These are phyloP conservation scores for Drosophila monieri DNA, from an alignment of 2,888 invertebrate genomes.

Conservation along the genomic window DNA sequence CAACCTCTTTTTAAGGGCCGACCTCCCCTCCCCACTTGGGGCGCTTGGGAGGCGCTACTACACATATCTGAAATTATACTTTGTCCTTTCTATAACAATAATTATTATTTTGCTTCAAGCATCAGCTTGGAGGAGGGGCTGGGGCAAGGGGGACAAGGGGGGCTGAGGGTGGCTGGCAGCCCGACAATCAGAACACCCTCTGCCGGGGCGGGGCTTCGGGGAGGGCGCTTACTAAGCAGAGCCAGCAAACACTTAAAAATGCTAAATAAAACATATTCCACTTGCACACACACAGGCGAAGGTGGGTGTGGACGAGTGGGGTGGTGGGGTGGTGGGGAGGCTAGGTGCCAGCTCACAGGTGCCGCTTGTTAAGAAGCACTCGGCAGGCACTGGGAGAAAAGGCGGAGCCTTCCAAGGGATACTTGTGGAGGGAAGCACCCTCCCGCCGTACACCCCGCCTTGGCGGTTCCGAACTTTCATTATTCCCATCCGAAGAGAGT, in stretches of 20 bases:
- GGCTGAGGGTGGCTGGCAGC: slow-evolving; percentile 24
- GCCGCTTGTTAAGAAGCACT: slow-evolving; percentile 73
- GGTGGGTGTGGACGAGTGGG: background rate
- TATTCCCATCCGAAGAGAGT: no score
- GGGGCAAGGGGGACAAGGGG: background rate
- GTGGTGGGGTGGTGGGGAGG: slow-evolving; percentile 11
- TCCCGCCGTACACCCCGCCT: no score
- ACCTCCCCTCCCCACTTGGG: slow-evolving; percentile 8
- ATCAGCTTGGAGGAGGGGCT: slow-evolving; percentile 32
- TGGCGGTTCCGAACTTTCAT: no score
- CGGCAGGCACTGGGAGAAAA: slow-evolving; percentile 6
- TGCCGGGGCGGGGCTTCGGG: slow-evolving; percentile 4
- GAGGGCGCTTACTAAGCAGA: slow-evolving; percentile 35
- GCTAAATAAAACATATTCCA: slow-evolving; percentile 79
- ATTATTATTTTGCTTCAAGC: slow-evolving; percentile 77
- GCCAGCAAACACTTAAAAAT: slow-evolving; percentile 78
- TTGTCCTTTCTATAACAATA: slow-evolving; percentile 79
- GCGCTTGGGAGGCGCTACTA: slow-evolving; percentile 19
- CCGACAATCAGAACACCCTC: slow-evolving; percentile 47
- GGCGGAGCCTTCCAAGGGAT: no score
- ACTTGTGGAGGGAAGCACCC: no score
- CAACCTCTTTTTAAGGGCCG: background rate
- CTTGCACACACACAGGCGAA: slow-evolving; percentile 54
- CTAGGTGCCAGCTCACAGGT: slow-evolving; percentile 72
- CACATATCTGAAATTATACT: slow-evolving; percentile 77